phyloP scores from a whole-genome alignment of 2,888 invertebrate genomes.

The Lasioglossum oenotherae region DNA sequence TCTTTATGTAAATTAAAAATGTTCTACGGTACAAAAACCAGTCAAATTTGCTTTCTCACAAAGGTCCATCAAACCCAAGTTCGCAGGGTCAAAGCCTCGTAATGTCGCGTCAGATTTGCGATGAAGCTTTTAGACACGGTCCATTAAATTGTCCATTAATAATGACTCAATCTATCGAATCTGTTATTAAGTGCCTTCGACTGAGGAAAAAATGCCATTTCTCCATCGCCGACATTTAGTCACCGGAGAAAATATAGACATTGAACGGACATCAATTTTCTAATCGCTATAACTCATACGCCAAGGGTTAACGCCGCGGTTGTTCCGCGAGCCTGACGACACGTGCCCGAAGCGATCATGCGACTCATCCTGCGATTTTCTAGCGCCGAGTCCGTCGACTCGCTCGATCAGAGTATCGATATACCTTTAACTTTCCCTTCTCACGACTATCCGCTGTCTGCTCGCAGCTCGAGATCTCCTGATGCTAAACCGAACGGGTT shows the following conservation, averaged over 20 bases:
- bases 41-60: too few species aligned
- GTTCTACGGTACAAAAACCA: too few species aligned
- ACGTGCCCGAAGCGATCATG: constrained; percentile 10
- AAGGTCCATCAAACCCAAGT: too few species aligned
- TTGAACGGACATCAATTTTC: neutral
- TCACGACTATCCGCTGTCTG: constrained; percentile 41
- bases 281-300: neutral
- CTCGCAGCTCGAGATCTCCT: neutral
- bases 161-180: neutral
- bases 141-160: neutral
- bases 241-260: neutral
- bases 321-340: neutral
- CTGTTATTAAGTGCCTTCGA: neutral
- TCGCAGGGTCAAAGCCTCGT: too few species aligned
- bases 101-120: too few species aligned
- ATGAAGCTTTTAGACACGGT: too few species aligned
- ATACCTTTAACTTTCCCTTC: constrained; percentile 50
- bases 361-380: constrained; percentile 7
- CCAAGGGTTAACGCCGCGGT: neutral
- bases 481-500: constrained; percentile 1
- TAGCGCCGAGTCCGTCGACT: constrained; percentile 4
- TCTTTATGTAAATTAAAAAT: neutral
- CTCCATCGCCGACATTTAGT: neutral
- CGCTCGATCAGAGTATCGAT: constrained; percentile 7
- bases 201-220: neutral